Evolutionary conservation across 2,113 vertebrate genomes (phyloP).

Genomic region (Hypocryptadius cinnamomeus): DNA sequence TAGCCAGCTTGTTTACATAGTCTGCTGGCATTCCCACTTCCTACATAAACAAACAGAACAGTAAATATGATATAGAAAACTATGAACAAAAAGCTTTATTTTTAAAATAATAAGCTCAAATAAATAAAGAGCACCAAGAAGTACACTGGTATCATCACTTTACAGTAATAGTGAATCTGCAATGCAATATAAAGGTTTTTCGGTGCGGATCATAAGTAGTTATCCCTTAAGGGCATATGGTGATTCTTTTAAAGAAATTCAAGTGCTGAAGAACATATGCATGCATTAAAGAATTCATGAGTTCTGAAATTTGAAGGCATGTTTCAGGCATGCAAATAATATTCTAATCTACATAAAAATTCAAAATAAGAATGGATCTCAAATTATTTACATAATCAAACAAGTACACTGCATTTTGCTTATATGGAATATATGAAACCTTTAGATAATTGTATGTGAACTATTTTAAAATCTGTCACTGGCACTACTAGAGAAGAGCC

Average conservation of each 20-base stretch:
- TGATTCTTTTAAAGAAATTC: background rate
- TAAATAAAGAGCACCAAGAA: background rate
- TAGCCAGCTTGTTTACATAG: conserved; percentile 97
- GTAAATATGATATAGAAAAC: background rate
- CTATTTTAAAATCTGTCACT: background rate
- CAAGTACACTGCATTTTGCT: background rate
- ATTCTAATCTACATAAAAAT: background rate
- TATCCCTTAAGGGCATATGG: background rate
- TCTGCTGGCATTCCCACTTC: conserved; percentile 99
- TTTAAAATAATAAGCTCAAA: background rate
- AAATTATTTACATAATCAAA: background rate
- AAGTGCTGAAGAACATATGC: background rate
- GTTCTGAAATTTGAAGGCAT: background rate
- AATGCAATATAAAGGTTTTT: background rate
- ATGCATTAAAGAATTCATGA: background rate
- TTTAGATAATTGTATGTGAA: background rate
- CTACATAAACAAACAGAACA: conserved; percentile 68
- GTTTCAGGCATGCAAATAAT: background rate
- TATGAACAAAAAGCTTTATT: background rate
- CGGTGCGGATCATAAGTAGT: background rate
- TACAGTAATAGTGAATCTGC: background rate
- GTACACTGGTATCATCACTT: background rate
- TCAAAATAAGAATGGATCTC: background rate
- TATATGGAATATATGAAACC: background rate
- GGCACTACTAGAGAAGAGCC: background rate